Base-by-base conservation (phyloP, 1,140 invertebrate species). In the Macrobrachium rosenbergii region DNA sequence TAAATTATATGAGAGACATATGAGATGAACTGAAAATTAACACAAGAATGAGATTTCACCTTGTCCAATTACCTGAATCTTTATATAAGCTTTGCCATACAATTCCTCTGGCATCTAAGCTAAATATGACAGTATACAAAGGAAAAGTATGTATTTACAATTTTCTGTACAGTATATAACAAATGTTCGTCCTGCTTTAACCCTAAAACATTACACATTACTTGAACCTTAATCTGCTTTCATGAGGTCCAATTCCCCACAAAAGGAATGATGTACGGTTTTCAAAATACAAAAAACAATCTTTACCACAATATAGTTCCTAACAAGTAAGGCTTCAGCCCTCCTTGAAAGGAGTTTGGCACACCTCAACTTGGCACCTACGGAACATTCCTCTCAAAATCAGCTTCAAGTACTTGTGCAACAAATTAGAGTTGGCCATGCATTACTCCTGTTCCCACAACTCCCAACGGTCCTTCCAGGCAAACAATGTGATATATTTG, bases 11-110 rank as follows among this genome's bases (percentile, higher is more conserved):
- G 79, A 79, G 73, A 79, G 80, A 72, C 64, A 52, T 87, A 80
- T 62, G 63, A 87, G 73, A 87, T 72, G 81, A 73, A 23, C 21
- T 58, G 14, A 37, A 63, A 79, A 60, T 69, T 37, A 85, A 59
- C 45, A n/a, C 81, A 67, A 78, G 67, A 81, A 87, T 87, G 84
- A 87, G 84, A 87, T 87, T 87, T 79, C 77, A 75, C 81, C 81
- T 87, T 77, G 84, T 78, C 67, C 69, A 87, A 19, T 87, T 87
- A 87, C 84, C 84, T 67, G 84, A 67, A 87, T 81, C 64, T 87
- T 67, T 69, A 81, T 81, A 76, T 79, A 77, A 60, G 64, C 78
- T 72, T n/a, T n/a, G n/a, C 58, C 76, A 21, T 23, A 58, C 73
- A 67, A 52, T 64, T 23, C 28, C 69, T 28, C 67, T 19, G 60